Base-by-base conservation (phyloP, 1,140 invertebrate genomes). In the Penaeus chinensis region DNA sequence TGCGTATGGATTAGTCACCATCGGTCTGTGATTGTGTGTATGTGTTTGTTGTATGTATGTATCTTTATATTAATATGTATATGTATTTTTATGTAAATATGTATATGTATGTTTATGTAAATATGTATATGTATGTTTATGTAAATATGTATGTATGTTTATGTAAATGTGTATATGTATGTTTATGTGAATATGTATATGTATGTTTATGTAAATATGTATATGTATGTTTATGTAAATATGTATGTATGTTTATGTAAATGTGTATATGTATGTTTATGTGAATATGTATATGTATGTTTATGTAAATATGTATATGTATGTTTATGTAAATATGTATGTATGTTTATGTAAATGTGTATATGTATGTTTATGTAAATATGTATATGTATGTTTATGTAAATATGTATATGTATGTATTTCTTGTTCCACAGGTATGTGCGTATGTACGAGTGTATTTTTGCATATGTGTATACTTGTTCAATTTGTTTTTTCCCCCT, bases 211-310 rank as follows among this genome's bases (percentile, higher is more conserved):
- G 22, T 77, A 7, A 10, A 47, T 66, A 19, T 62, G 65, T 82
- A 61, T 66, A 32, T 69, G 79, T 66, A 32, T 65, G 61, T 65
- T n/a, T n/a, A n/a, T n/a, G n/a, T n/a, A n/a, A n/a, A n/a, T n/a
- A n/a, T n/a, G n/a, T n/a, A n/a, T n/a, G n/a, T 42, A 8, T 42
- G 74, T 77, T 8, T 77, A 77, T 37, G 22, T 77, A 7, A 10
- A 47, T 66, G 61, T 62, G 65, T 82, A 61, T 66, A 32, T 69
- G 79, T 66, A 32, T 65, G 61, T 65, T n/a, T n/a, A n/a, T n/a
- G n/a, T n/a, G n/a, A n/a, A n/a, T n/a, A n/a, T n/a, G n/a, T n/a
- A n/a, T n/a, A n/a, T n/a, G n/a, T 42, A 8, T 42, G 74, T 77
- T 8, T 77, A 77, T 37, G 22, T 77, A 7, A 10, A 47, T 66